Evolutionary conservation across 2,888 invertebrate species (phyloP).

Genomic region (Resseliella maxima): DNA sequence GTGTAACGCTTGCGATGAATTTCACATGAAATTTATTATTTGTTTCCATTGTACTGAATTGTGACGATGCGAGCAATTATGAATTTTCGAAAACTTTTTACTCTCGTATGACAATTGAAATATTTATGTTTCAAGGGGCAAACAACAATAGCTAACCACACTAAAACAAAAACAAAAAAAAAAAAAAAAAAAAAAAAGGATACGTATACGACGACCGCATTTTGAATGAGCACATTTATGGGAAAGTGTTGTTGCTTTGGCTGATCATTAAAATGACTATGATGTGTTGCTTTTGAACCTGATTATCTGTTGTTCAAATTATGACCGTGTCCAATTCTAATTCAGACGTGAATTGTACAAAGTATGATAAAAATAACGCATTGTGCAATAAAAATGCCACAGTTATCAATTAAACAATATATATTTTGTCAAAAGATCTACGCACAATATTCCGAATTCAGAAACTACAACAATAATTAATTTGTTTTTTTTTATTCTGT

Average conservation of each 20-base stretch:
- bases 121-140: background rate
- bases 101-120: background rate
- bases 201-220: too few relatives aligned
- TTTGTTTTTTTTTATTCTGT: background rate
- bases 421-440: background rate
- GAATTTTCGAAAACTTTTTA: background rate
- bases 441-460: background rate
- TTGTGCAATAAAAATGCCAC: background rate
- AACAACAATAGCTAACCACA: too few relatives aligned
- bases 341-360: background rate
- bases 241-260: too few relatives aligned
- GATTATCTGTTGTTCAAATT: too few relatives aligned
- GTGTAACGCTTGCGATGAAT: background rate
- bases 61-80: background rate
- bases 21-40: background rate
- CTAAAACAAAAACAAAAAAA: too few relatives aligned
- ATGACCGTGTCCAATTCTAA: too few relatives aligned
- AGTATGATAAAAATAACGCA: background rate
- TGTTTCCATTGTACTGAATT: background rate
- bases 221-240: too few relatives aligned
- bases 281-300: too few relatives aligned
- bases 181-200: too few relatives aligned
- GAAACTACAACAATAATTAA: background rate
- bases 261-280: too few relatives aligned
- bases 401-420: constrained; percentile 14